Evolutionary conservation across 2,797 vertebrate genomes (phyloP).

Genomic region (Orientallactaga sibirica): DNA sequence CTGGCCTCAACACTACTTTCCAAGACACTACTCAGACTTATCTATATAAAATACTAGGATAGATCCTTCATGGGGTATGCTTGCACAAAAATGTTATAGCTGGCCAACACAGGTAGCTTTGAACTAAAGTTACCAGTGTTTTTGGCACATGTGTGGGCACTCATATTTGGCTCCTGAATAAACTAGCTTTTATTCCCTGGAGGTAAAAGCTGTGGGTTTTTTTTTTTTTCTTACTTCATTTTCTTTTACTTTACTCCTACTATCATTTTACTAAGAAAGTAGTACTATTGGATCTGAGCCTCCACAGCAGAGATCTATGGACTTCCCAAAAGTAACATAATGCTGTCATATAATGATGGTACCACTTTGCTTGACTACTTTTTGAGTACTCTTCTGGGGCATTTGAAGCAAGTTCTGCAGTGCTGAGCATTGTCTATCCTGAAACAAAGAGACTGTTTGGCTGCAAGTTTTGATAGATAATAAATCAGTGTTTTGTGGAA

Average conservation of each 20-base stretch:
- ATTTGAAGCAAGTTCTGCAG: not conserved
- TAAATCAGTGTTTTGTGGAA: not conserved
- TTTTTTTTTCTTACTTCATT: too few relatives aligned
- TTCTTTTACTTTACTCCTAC: not conserved
- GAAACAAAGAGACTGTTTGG: not conserved
- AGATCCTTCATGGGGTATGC: too few relatives aligned
- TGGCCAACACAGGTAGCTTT: too few relatives aligned
- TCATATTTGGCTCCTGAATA: too few relatives aligned
- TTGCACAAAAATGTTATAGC: too few relatives aligned
- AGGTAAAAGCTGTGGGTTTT: too few relatives aligned
- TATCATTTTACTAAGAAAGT: constrained; percentile 34
- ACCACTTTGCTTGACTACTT: not conserved
- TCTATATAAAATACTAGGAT: too few relatives aligned
- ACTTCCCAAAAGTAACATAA: not conserved
- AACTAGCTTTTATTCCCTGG: too few relatives aligned
- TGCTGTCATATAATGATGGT: not conserved
- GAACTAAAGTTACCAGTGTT: too few relatives aligned
- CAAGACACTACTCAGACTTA: too few relatives aligned
- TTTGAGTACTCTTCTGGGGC: not conserved
- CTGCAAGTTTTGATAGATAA: not conserved
- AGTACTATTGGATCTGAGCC: not conserved
- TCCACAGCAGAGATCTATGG: not conserved
- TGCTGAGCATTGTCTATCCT: not conserved
- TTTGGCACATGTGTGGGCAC: too few relatives aligned
- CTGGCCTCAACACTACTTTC: too few relatives aligned